Conservation (phyloP, 2,113 vertebrate species). For the Salvelinus fontinalis region DNA sequence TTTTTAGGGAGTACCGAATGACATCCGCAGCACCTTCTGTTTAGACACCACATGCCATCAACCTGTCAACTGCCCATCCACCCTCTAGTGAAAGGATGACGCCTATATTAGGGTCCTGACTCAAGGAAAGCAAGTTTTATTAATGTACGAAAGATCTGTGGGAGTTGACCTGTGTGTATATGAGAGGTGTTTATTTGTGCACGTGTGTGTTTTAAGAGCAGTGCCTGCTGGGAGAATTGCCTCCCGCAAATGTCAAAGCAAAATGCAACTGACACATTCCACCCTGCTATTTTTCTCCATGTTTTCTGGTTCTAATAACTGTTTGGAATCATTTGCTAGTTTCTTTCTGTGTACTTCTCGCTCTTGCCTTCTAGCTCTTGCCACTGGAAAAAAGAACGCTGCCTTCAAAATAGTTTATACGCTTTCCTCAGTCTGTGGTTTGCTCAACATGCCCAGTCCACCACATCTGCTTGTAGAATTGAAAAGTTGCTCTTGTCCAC, state of each 20-base stretch:
- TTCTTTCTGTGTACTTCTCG: not conserved
- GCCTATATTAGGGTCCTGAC: not conserved
- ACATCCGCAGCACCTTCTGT: not conserved
- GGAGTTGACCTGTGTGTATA: slow-evolving; percentile 10
- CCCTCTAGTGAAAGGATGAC: not conserved
- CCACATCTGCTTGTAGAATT: slow-evolving; percentile 37
- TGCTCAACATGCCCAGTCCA: slow-evolving; percentile 41
- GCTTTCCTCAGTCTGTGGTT: slow-evolving; percentile 39
- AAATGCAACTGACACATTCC: slow-evolving; percentile 43
- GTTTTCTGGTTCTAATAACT: slow-evolving; percentile 2
- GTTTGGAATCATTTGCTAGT: slow-evolving; percentile 26
- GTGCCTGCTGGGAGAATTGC: slow-evolving; percentile 35
- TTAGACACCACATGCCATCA: slow-evolving; percentile 25
- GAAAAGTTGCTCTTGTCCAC: slow-evolving; percentile 40
- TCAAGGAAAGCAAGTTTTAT: not conserved
- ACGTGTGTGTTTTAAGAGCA: slow-evolving; percentile 11
- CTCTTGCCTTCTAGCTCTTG: slow-evolving; percentile 31
- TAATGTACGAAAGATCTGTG: slow-evolving; percentile 14
- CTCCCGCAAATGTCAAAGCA: slow-evolving; percentile 19
- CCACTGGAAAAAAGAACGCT: slow-evolving; percentile 37
- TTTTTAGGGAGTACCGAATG: too few species aligned
- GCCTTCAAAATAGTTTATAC: slow-evolving; percentile 58
- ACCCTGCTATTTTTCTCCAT: slow-evolving; percentile 33
- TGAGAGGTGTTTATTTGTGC: slow-evolving; percentile 32
- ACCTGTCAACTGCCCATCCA: not conserved